phyloP scores from a whole-genome alignment of 2,797 vertebrate species.

The Enteromius afrohamiltoni region DNA sequence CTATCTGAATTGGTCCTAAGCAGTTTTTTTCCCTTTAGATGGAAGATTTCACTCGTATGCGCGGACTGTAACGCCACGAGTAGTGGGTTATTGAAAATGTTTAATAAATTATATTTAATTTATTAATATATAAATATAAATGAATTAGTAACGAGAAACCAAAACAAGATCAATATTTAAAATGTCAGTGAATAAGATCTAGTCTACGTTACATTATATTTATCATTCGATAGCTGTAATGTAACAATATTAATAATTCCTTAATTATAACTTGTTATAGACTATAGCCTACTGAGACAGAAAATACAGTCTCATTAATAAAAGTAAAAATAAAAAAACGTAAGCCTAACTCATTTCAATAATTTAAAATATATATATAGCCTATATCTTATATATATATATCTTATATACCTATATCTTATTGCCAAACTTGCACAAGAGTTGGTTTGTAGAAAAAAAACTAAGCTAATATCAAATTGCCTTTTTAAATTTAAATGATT shows the following conservation, averaged over 20 bases:
- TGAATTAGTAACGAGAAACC: not conserved
- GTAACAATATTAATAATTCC: not conserved
- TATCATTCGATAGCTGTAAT: not conserved
- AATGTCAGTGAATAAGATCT: not conserved
- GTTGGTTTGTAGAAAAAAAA: constrained; percentile 74
- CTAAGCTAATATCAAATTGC: not conserved
- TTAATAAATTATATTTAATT: not conserved
- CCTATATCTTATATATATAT: too few species aligned
- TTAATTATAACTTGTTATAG: not conserved
- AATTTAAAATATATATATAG: constrained; percentile 77
- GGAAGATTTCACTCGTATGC: constrained; percentile 65
- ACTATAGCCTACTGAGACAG: not conserved
- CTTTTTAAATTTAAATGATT: not conserved
- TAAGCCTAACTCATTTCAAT: constrained; percentile 63
- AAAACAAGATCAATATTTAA: not conserved
- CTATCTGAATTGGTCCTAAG: constrained; percentile 64
- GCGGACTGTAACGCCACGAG: constrained; percentile 26
- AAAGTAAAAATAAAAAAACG: not conserved
- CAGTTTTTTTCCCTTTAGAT: constrained; percentile 59
- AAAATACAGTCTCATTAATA: not conserved
- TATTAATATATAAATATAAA: too few species aligned
- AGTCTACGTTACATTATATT: not conserved
- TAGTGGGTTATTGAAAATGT: constrained; percentile 5
- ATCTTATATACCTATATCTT: constrained; percentile 80
- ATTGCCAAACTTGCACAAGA: constrained; percentile 76